Conservation (phyloP, 2,113 vertebrate species). For the Antennarius striatus region DNA sequence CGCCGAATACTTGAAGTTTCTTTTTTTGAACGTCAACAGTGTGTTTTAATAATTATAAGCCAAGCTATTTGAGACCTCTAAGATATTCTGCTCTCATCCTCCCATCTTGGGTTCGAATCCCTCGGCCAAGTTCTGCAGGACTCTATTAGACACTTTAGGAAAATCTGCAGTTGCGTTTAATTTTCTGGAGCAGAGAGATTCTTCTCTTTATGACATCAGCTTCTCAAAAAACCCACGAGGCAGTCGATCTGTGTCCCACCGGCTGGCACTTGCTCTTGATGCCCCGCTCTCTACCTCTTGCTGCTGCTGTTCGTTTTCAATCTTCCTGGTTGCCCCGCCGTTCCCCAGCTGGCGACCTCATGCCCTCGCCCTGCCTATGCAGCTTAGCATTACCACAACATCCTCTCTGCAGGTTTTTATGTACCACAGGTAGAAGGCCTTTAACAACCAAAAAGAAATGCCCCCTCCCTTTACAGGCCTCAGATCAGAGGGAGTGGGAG, state of each 20-base stretch:
- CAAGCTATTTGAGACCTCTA: slow-evolving; percentile 39
- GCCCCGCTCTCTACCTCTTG: slow-evolving; percentile 16
- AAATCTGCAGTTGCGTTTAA: slow-evolving; percentile 30
- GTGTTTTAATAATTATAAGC: slow-evolving; percentile 34
- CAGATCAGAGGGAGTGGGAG: slow-evolving; percentile 62
- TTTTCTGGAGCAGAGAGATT: slow-evolving; percentile 41
- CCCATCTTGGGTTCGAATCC: slow-evolving; percentile 6
- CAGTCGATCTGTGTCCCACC: too few species aligned
- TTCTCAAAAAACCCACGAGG: background rate
- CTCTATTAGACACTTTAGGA: slow-evolving; percentile 28
- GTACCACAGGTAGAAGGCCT: slow-evolving; percentile 49
- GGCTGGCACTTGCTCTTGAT: too few species aligned
- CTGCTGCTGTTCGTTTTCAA: slow-evolving; percentile 19
- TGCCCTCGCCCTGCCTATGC: slow-evolving; percentile 37
- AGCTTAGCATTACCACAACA: slow-evolving; percentile 16
- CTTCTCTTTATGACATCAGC: slow-evolving; percentile 48
- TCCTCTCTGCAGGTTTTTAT: background rate
- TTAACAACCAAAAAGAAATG: slow-evolving; percentile 13
- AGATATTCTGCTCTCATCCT: slow-evolving; percentile 32
- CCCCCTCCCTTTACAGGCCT: slow-evolving; percentile 29
- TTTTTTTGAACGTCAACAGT: slow-evolving; percentile 17
- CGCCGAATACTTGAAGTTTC: background rate
- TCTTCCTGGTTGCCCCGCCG: background rate
- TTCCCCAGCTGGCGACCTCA: slow-evolving; percentile 58
- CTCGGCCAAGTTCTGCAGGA: slow-evolving; percentile 20